Base-by-base conservation (phyloP, 2,797 vertebrate genomes). In the Tamandua tetradactyla region DNA sequence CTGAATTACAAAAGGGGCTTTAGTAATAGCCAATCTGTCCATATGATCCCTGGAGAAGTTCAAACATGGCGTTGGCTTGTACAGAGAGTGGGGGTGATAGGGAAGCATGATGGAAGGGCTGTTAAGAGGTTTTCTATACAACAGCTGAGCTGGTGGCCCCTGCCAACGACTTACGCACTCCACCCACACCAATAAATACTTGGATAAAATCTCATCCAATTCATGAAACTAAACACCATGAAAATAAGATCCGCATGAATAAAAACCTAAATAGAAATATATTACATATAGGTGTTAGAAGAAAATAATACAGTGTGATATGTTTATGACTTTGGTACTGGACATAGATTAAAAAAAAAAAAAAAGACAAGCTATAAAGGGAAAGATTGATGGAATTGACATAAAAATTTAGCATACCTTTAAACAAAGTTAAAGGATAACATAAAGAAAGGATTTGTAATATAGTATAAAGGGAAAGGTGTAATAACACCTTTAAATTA, bases 341-440 rank as follows among this genome's bases (percentile, higher is more conserved):
- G 25, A 76, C 52, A n/a, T 12, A 27, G 3, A 30, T 91, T 82
- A n/a, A n/a, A n/a, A n/a, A n/a, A n/a, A n/a, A n/a, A n/a, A 71
- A 64, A 94, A 37, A 35, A 80, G 44, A 72, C 68, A 59, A 74
- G 32, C 47, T 6, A 37, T 35, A 74, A 66, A 59, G 12, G 14
- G 64, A 59, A 62, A 74, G 47, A 32, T 57, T 23, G 62, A 88
- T 47, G 59, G 66, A 75, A 10, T 18, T 61, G 27, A 59, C 40
- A 49, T 69, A 49, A 76, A 49, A 88, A 76, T n/a, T 37, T 44
- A 64, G 18, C 25, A 40, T 62, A 55, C 74, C 61, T 92, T 80
- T 62, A 61, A 89, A 82, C 30, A 93, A 90, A 78, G 81, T 55
- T 74, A n/a, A n/a, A 66, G 79, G 72, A 87, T 47, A 87, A 89